Evolutionary conservation across 53 echinoderm and acorn worm species (phyloP).

Genomic region (Temnopleurus reevesii): DNA sequence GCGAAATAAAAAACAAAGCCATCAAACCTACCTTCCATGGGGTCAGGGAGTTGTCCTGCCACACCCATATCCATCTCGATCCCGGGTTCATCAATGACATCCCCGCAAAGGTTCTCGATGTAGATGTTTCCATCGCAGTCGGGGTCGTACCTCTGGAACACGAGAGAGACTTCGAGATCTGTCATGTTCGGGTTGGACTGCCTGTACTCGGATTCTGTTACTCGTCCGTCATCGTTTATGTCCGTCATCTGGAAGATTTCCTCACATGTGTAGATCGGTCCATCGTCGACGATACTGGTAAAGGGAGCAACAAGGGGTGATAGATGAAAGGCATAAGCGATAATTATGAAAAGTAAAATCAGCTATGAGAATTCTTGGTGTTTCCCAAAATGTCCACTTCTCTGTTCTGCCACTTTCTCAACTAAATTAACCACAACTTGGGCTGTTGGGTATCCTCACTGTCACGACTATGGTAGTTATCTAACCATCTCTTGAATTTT

Average conservation of each 20-base stretch:
- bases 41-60: slow-evolving; percentile 17
- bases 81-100: background rate
- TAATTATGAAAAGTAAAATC: too few species aligned
- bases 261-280: slow-evolving; percentile 8
- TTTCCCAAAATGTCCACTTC: too few species aligned
- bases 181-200: slow-evolving; percentile 49
- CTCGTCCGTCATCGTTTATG: slow-evolving; percentile 20
- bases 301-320: background rate
- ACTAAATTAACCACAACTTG: too few species aligned
- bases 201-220: slow-evolving; percentile 45
- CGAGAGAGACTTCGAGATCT: background rate
- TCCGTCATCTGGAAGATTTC: slow-evolving; percentile 54
- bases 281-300: slow-evolving; percentile 6
- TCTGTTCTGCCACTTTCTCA: too few species aligned
- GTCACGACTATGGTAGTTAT: too few species aligned
- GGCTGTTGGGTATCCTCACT: too few species aligned
- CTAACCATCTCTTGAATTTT: too few species aligned
- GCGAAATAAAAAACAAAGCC: background rate
- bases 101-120: slow-evolving; percentile 34
- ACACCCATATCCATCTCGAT: background rate
- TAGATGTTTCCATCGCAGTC: slow-evolving; percentile 46
- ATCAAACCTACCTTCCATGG: slow-evolving; percentile 44
- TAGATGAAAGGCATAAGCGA: background rate
- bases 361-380: too few species aligned
- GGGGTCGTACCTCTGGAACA: slow-evolving; percentile 54